Evolutionary conservation across 2,113 vertebrate species (phyloP).

Genomic region (Grammomys dolichurus): DNA sequence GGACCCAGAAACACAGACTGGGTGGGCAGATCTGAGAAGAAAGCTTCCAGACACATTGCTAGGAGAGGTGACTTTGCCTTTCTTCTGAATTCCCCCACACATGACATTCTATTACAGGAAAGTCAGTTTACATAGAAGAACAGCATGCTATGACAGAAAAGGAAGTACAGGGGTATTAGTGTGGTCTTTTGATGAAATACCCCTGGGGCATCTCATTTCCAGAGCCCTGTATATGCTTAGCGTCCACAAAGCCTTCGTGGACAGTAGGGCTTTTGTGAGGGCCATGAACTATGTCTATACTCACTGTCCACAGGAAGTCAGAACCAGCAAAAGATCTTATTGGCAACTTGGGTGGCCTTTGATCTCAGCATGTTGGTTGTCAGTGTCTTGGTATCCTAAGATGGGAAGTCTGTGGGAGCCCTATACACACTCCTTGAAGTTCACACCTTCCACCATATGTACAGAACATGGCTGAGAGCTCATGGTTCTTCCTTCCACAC

Average conservation of each 20-base stretch:
- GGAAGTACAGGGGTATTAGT: not conserved
- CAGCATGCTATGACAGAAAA: not conserved
- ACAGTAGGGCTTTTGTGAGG: conserved; percentile 49
- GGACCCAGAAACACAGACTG: not conserved
- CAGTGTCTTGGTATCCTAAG: not conserved
- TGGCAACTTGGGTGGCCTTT: conserved; percentile 35
- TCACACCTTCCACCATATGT: not conserved
- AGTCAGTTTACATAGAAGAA: not conserved
- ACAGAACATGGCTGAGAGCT: not conserved
- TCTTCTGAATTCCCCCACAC: not conserved
- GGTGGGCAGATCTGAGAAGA: not conserved
- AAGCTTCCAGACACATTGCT: not conserved
- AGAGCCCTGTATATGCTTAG: not conserved
- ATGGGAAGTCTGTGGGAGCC: not conserved
- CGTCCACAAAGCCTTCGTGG: not conserved
- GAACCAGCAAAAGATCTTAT: conserved; percentile 6
- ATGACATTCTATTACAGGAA: not conserved
- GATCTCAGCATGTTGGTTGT: conserved; percentile 23
- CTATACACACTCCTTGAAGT: not conserved
- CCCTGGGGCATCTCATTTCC: conserved; percentile 54
- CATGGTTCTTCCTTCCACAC: not conserved
- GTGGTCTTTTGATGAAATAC: conserved; percentile 45
- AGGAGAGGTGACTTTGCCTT: not conserved
- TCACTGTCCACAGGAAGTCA: conserved; percentile 2
- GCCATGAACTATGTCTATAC: conserved; percentile 30